Evolutionary conservation across 2,888 invertebrate species (phyloP), one percentile per base, ranked within the genome.

Genomic region (Drosophila neotestacea): DNA sequence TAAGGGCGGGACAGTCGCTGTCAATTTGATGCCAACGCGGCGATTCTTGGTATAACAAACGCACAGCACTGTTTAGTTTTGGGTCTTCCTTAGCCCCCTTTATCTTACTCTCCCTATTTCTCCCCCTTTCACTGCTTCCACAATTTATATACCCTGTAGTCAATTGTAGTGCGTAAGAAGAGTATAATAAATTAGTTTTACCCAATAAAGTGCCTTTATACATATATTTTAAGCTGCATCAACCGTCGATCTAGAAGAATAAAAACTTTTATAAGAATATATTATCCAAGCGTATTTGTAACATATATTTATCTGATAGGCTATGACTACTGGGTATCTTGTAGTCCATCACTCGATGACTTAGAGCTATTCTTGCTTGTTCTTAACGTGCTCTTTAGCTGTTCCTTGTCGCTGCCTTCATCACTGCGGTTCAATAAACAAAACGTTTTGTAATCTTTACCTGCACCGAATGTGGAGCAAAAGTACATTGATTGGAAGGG

Each of bases 371-470:
- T 51, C 22, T 36, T 36, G 10, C 41, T 39, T 60, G 59, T 68
- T 76, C 58, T 47, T 60, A 59, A 62, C 67, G 62, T 55, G 62
- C 51, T 73, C 67, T 76, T 70, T 56, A 46, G 39, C 56, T 52
- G 78, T 77, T 39, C 66, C 48, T 55, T 64, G 42, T 42, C 68
- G 42, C 13, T 61, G 78, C 67, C 68, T 51, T 78, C 79, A 64
- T 50, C 68, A 73, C 59, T 46, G 51, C 59, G 44, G 64, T 78
- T 81, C 79, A 81, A 78, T 85, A 79, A 63, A 69, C 71, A 85
- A 67, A 85, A 54, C 69, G 79, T 88, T 85, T 82, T 79, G 88
- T 88, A 85, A 82, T 82, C 88, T 76, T 68, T 82, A 88, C 88
- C 88, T 82, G 82, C 62, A 67, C 54, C 38, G 46, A 71, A 88